Conservation (phyloP, 2,113 vertebrate genomes). For the Hemibagrus wyckioides region DNA sequence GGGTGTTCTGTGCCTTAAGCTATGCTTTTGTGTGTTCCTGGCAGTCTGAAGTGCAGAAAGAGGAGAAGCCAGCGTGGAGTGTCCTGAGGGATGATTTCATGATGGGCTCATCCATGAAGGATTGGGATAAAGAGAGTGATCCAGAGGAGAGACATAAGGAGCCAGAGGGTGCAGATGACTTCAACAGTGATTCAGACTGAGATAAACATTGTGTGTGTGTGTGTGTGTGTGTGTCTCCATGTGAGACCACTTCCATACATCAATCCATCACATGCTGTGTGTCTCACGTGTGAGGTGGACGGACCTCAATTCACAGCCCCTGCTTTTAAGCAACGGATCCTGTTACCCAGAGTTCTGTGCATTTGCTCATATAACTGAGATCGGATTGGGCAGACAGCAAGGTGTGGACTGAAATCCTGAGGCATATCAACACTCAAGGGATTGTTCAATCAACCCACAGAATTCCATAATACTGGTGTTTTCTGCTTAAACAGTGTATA, state of each 20-base stretch:
- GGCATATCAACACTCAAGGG: neutral
- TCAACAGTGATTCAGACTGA: constrained; percentile 69
- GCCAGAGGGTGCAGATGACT: constrained; percentile 39
- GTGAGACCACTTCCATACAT: neutral
- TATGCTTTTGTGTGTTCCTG: neutral
- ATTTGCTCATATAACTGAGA: neutral
- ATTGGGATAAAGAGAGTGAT: constrained; percentile 92
- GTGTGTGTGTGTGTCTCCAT: neutral
- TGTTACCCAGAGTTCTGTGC: neutral
- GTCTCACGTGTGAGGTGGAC: neutral
- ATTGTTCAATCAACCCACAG: neutral
- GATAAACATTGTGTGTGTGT: neutral
- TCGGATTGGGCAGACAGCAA: neutral
- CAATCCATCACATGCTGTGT: neutral
- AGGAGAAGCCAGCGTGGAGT: constrained; percentile 82
- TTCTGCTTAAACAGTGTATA: constrained; percentile 12
- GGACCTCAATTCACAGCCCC: neutral
- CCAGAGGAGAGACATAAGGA: constrained; percentile 52
- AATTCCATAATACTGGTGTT: neutral
- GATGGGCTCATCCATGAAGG: constrained; percentile 96
- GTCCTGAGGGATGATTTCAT: constrained; percentile 94
- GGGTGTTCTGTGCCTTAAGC: neutral
- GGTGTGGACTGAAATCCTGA: neutral
- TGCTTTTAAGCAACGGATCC: neutral
- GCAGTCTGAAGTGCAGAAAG: constrained; percentile 62